Evolutionary conservation across 2,888 invertebrate genomes (phyloP).

Genomic region (Buathra laborator): DNA sequence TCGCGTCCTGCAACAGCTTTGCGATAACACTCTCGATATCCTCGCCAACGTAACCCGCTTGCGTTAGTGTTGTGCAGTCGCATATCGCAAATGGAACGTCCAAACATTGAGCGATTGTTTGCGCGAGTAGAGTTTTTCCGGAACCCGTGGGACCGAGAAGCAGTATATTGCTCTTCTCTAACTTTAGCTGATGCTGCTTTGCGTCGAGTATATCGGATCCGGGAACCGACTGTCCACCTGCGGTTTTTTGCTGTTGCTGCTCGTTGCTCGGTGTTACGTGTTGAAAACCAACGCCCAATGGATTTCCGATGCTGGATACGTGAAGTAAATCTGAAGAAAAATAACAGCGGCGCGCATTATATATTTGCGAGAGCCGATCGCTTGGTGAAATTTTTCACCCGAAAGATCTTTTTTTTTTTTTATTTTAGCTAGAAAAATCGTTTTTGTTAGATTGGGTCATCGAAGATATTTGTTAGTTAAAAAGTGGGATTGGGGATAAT

Average conservation of each 20-base stretch:
- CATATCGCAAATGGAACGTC: conserved; percentile 99
- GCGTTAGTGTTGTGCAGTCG: conserved; percentile 98
- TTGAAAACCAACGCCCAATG: conserved; percentile 87
- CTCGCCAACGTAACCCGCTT: conserved; percentile 99
- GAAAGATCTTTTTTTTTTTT: neutral
- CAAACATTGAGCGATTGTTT: conserved; percentile 98
- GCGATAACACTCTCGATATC: conserved; percentile 99
- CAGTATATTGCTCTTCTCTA: conserved; percentile 98
- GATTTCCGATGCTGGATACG: conserved; percentile 91
- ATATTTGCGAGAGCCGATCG: neutral
- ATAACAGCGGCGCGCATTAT: neutral
- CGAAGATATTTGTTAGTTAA: neutral
- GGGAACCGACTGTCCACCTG: conserved; percentile 77
- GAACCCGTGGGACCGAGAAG: conserved; percentile 98
- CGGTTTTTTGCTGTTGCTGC: conserved; percentile 73
- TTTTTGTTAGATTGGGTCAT: neutral
- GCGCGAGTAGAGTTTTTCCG: conserved; percentile 98
- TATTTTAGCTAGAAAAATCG: neutral
- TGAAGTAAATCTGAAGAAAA: conserved; percentile 92
- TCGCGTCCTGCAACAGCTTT: conserved; percentile 97
- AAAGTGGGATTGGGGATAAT: conserved; percentile 23
- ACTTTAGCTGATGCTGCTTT: conserved; percentile 92
- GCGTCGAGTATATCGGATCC: conserved; percentile 94
- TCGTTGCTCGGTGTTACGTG: conserved; percentile 80
- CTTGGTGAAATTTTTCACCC: neutral